Evolutionary conservation across 2,888 invertebrate species (phyloP).

Genomic region (Peribatodes rhomboidaria): DNA sequence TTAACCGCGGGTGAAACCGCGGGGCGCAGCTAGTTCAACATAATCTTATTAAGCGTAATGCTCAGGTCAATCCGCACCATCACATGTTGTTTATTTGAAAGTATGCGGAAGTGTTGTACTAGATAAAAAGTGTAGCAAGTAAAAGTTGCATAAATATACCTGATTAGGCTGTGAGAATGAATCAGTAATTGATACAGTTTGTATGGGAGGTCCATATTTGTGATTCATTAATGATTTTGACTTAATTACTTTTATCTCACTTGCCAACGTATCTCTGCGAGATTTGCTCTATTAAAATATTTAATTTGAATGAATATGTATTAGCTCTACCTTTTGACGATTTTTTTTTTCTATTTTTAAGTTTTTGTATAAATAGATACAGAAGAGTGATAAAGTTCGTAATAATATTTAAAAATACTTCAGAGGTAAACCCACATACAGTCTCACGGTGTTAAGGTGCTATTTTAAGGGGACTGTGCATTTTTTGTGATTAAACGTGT

Average conservation of each 20-base stretch:
- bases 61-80: too few relatives aligned
- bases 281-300: constrained; percentile 33
- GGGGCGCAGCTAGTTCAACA: too few relatives aligned
- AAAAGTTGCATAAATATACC: constrained; percentile 51
- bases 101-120: constrained; percentile 62
- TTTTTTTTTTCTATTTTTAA: constrained; percentile 22
- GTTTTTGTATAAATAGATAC: neutral
- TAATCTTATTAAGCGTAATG: too few relatives aligned
- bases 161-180: constrained; percentile 62
- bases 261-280: constrained; percentile 35
- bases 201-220: constrained; percentile 62
- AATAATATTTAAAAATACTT: neutral
- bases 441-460: neutral
- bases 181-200: constrained; percentile 61
- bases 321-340: constrained; percentile 31
- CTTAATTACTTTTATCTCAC: constrained; percentile 51
- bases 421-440: neutral
- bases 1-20: too few relatives aligned
- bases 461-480: neutral
- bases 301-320: constrained; percentile 34
- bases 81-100: constrained; percentile 38
- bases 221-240: constrained; percentile 59
- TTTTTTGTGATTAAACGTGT: neutral
- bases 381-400: neutral
- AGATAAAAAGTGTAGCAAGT: constrained; percentile 57